phyloP scores from a whole-genome alignment of 2,113 vertebrate genomes.

The Suricata suricatta region DNA sequence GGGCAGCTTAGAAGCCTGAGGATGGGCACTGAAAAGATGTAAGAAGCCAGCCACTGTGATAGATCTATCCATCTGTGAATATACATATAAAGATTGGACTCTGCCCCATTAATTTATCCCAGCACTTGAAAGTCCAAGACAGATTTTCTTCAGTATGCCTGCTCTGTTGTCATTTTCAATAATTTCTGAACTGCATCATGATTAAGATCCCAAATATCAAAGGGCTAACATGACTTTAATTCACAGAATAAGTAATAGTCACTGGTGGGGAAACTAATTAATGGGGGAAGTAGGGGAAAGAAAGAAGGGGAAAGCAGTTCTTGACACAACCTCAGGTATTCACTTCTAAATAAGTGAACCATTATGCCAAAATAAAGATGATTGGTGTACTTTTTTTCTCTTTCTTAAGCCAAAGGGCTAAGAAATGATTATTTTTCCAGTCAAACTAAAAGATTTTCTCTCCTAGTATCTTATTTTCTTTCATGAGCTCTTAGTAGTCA shows the following conservation, averaged over 20 bases:
- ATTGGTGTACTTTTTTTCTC: neutral
- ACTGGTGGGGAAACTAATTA: conserved; percentile 5
- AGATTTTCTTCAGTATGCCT: conserved; percentile 67
- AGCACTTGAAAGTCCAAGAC: conserved; percentile 60
- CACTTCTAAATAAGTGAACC: conserved; percentile 42
- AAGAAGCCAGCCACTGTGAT: neutral
- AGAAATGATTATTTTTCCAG: conserved; percentile 33
- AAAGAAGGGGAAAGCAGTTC: conserved; percentile 33
- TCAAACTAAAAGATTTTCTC: conserved; percentile 47
- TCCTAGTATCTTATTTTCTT: neutral
- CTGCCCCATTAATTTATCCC: conserved; percentile 45
- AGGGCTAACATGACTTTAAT: conserved; percentile 63
- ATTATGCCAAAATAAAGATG: conserved; percentile 30
- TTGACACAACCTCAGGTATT: neutral
- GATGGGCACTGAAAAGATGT: neutral
- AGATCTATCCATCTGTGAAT: neutral
- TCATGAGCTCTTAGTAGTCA: neutral
- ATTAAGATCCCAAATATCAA: neutral
- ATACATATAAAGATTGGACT: neutral
- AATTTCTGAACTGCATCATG: conserved; percentile 61
- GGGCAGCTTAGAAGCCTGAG: neutral
- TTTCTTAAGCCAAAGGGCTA: neutral
- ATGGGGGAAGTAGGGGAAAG: no score
- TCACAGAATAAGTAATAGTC: conserved; percentile 15
- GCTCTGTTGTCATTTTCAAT: conserved; percentile 63